phyloP scores from a whole-genome alignment of 1,140 invertebrate genomes.

The Metopolophium dirhodum region DNA sequence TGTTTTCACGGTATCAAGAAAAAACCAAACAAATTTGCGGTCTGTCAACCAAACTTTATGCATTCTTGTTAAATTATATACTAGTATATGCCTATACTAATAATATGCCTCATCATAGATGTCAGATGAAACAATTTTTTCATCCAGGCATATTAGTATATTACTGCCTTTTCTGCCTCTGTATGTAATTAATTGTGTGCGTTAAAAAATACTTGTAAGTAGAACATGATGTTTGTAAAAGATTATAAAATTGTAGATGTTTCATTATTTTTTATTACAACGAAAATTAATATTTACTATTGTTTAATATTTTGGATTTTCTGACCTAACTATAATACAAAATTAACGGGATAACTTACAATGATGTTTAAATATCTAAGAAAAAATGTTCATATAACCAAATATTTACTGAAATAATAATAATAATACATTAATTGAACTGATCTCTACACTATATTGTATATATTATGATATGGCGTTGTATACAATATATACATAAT shows the following conservation, averaged over 20 bases:
- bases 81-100: not conserved
- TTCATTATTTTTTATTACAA: not conserved
- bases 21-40: too few relatives aligned
- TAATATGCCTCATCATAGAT: not conserved
- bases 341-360: not conserved
- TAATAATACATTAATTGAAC: not conserved
- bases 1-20: too few relatives aligned
- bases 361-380: not conserved
- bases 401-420: not conserved
- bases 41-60: too few relatives aligned
- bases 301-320: not conserved
- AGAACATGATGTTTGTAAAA: not conserved
- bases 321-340: not conserved
- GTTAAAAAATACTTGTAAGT: not conserved
- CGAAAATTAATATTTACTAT: not conserved
- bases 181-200: too few relatives aligned
- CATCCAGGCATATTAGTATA: too few relatives aligned
- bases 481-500: not conserved
- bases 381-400: not conserved
- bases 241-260: not conserved
- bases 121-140: too few relatives aligned
- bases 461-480: not conserved
- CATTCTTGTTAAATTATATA: not conserved
- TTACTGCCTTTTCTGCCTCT: too few relatives aligned
- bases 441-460: too few relatives aligned